Base-by-base conservation (phyloP, 1,140 invertebrate genomes). In the Sycophila sp. region DNA sequence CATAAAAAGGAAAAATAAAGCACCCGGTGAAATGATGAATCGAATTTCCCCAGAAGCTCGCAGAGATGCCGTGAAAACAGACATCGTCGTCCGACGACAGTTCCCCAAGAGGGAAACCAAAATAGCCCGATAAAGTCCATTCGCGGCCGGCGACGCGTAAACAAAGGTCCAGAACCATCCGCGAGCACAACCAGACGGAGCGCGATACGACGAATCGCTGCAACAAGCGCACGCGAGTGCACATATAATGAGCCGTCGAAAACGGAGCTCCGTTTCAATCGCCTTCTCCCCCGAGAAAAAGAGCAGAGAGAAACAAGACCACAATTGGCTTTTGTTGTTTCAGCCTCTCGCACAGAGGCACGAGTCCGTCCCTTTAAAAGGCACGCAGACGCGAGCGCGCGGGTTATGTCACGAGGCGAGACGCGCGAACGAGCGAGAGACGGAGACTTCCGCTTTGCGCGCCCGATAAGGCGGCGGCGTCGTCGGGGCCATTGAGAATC, bases 321-420 rank as follows among this genome's bases (percentile, higher is more conserved):
- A 24, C 63, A 65, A 65, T 65, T 65, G 49, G 32, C 22, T 55
- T n/a, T 65, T 65, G 63, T 65, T 65, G 63, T 55, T 65, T 38
- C 34, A 42, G 36, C 19, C 28, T 32, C 60, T 51, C 47, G n/a
- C 2, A 19, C 40, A 19, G n/a, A n/a, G n/a, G n/a, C n/a, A n/a
- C n/a, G n/a, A n/a, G n/a, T n/a, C n/a, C 38, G 38, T 45, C 42
- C 42, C 42, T 47, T 47, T 47, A 47, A 47, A 47, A 47, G 42
- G 24, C 42, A 47, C 24, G 42, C 13, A 47, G 5, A 15, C 7
- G 11, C 19, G 4, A 15, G 24, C 49, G 42, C 17, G 24, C 8
- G 19, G 15, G 47, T 53, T 64, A 64, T 53, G 62, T 64, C 47
- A 64, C 32, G 62, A 36, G 13, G 53, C 30, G 28, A 19, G 15